Evolutionary conservation across 2,113 vertebrate genomes (phyloP).

Genomic region (Trogon surrucura): DNA sequence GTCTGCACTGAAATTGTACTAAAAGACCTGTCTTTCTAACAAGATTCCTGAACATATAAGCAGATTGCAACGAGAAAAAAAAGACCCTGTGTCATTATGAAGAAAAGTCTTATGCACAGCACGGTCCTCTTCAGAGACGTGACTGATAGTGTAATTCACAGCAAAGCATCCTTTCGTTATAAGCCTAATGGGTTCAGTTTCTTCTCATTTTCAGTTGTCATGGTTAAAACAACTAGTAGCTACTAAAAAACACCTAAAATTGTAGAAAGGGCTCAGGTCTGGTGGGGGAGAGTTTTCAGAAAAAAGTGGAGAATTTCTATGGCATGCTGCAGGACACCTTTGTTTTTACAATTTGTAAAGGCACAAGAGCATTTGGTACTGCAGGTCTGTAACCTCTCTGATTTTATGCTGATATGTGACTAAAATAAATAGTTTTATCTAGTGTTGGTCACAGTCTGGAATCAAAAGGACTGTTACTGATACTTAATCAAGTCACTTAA

Average conservation of each 20-base stretch:
- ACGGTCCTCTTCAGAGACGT: not conserved
- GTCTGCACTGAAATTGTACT: not conserved
- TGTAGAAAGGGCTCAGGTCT: not conserved
- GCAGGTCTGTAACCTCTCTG: not conserved
- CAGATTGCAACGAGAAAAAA: not conserved
- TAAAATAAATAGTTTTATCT: not conserved
- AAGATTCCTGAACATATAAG: not conserved
- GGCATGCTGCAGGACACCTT: not conserved
- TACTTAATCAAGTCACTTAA: not conserved
- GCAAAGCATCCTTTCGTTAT: constrained; percentile 54
- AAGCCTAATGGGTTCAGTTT: not conserved
- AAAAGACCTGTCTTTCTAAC: not conserved
- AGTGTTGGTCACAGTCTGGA: not conserved
- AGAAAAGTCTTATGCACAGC: not conserved
- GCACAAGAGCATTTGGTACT: not conserved
- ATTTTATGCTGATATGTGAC: not conserved
- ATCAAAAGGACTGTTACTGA: not conserved
- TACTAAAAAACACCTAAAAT: not conserved
- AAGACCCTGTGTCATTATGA: not conserved
- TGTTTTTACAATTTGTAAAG: not conserved
- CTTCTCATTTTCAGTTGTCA: not conserved
- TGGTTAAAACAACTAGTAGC: constrained; percentile 12
- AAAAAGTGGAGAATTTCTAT: not conserved
- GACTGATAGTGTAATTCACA: constrained; percentile 24
- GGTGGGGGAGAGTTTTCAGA: not conserved